Evolutionary conservation across 2,797 vertebrate species (phyloP).

Genomic region (Argya squamiceps): DNA sequence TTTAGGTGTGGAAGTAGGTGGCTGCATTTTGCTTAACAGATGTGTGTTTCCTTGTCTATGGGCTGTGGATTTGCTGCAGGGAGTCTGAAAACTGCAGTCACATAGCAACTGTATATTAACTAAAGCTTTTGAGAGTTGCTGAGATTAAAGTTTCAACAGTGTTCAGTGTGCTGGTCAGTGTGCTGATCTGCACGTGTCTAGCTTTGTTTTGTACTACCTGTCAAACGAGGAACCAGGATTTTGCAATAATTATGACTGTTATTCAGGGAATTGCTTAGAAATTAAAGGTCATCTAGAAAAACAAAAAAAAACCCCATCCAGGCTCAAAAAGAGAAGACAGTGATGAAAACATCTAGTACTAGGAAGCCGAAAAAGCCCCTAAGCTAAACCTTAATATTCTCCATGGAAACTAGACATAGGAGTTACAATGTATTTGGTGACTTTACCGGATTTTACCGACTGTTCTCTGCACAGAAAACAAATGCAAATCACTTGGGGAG

Average conservation of each 20-base stretch:
- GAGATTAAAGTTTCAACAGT: background rate
- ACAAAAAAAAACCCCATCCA: background rate
- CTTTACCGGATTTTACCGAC: background rate
- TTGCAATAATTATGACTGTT: slow-evolving; percentile 23
- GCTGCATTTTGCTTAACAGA: background rate
- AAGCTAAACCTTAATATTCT: background rate
- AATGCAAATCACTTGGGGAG: slow-evolving; percentile 8
- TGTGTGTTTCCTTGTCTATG: background rate
- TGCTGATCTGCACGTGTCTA: background rate
- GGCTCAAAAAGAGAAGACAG: background rate
- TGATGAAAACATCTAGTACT: background rate
- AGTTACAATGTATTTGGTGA: background rate
- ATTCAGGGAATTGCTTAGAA: background rate
- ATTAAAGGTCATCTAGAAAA: slow-evolving; percentile 9
- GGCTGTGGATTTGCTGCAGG: background rate
- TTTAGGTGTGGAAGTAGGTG: background rate
- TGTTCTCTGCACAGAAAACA: slow-evolving; percentile 10
- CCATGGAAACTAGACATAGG: background rate
- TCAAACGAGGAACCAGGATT: background rate
- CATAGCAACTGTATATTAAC: background rate
- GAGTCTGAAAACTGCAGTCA: background rate
- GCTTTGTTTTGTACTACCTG: slow-evolving; percentile 1
- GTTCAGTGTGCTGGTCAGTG: background rate
- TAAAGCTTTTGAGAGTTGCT: background rate
- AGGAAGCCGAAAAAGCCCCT: background rate